Base-by-base conservation (phyloP, 2,888 invertebrate genomes). In the Harpalus rubripes region DNA sequence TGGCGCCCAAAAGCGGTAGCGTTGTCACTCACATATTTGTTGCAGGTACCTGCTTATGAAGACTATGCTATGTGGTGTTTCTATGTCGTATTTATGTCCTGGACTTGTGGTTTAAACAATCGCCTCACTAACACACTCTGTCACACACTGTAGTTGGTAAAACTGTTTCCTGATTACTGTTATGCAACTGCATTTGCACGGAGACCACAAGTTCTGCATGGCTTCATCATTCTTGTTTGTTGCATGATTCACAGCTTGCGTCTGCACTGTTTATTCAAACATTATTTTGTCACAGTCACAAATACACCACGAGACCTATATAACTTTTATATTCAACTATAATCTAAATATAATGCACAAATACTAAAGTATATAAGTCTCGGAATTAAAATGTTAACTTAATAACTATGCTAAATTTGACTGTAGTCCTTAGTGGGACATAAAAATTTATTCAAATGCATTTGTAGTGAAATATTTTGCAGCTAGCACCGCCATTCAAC, bases 11-110 rank as follows among this genome's bases (percentile, higher is more conserved):
- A 59, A 65, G 79, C 81, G 85, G 41, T 82, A 72, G 87, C 88
- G 87, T 89, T 87, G 86, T 88, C 87, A 88, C 88, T 89, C 87
- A 89, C 89, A 87, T 87, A 52, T 84, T 78, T 84, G 84, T 91
- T 91, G 85, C 91, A 91, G 91, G 91, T 91, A 89, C 89, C 90
- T 90, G 89, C 89, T 90, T 80, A 88, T 90, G 90, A 91, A 89
- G 91, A 90, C 87, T 88, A 87, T 87, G 87, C 88, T 87, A 88
- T 87, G 88, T 88, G 89, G 88, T 87, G 88, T 88, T 87, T 89
- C 87, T 87, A 87, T 87, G 86, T 88, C 88, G 88, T 88, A 86
- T 87, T 88, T 87, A 87, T 89, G 87, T 89, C 88, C 88, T 88
- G 89, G 88, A 90, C 87, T 88, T 88, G 88, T 88, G 89, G 87